Percentiles rank a stretch among this genome's conserved stretches.
Conservation (phyloP, 1,140 invertebrate genomes). For the Nilaparvata lugens region DNA sequence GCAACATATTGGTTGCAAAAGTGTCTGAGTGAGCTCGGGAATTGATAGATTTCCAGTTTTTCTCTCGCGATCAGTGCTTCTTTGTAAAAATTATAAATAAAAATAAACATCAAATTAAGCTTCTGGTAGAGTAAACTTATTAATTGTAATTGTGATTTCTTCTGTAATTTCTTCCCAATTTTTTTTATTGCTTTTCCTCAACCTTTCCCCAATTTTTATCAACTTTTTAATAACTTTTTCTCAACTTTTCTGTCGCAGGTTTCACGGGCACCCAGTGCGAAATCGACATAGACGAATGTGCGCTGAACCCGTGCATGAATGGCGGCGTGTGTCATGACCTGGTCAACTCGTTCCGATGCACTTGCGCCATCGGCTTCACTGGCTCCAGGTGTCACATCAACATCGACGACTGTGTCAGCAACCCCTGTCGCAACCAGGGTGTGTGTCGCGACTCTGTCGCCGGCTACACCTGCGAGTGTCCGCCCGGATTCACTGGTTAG, state of each 20-base stretch:
- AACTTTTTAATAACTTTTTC: constrained; percentile 33
- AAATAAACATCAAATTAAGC: too few relatives aligned
- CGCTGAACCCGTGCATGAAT: constrained; percentile 77
- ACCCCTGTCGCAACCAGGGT: constrained; percentile 76
- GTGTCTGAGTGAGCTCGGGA: too few relatives aligned
- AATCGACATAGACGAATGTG: constrained; percentile 86
- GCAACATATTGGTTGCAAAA: too few relatives aligned
- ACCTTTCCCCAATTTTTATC: too few relatives aligned
- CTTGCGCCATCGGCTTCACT: constrained; percentile 75
- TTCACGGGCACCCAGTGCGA: constrained; percentile 87
- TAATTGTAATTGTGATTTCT: too few relatives aligned
- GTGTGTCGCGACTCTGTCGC: constrained; percentile 79
- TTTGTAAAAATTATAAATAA: too few relatives aligned
- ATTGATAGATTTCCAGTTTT: too few relatives aligned
- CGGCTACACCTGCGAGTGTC: constrained; percentile 75
- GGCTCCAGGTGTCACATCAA: constrained; percentile 79
- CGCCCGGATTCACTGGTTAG: constrained; percentile 72
- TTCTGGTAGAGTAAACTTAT: too few relatives aligned
- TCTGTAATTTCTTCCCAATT: background rate
- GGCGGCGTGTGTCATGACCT: constrained; percentile 75
- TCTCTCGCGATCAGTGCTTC: too few relatives aligned
- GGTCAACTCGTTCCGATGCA: constrained; percentile 79
- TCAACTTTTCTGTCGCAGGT: too few relatives aligned
- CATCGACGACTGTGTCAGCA: constrained; percentile 81
- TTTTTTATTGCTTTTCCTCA: constrained; percentile 13